Conservation (phyloP, 2,113 vertebrate genomes). For the Oceanites oceanicus region DNA sequence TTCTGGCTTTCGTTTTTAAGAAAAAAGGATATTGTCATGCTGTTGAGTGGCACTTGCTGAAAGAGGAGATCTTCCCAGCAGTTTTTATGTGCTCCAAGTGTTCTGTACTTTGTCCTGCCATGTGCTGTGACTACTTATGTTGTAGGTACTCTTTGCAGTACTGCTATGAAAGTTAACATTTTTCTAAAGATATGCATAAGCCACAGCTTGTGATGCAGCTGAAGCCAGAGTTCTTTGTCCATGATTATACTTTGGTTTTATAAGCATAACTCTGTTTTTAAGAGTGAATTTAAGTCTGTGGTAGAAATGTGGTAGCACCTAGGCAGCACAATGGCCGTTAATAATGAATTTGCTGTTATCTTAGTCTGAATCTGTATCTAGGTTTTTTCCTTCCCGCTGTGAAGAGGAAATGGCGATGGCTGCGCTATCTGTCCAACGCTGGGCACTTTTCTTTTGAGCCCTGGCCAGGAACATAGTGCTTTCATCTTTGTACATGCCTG, state of each 20-base stretch:
- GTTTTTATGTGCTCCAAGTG: background rate
- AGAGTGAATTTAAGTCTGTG: background rate
- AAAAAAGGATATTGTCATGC: background rate
- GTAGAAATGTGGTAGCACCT: background rate
- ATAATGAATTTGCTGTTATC: slow-evolving; percentile 16
- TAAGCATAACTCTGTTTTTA: background rate
- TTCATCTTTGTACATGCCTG: background rate
- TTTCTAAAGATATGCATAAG: background rate
- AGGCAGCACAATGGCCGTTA: background rate
- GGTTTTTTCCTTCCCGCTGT: background rate
- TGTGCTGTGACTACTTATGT: background rate
- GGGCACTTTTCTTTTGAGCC: background rate
- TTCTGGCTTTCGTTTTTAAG: background rate
- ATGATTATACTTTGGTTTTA: background rate
- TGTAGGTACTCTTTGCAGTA: background rate
- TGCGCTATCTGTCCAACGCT: background rate
- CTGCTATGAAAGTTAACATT: background rate
- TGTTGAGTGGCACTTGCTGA: background rate
- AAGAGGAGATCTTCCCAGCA: background rate
- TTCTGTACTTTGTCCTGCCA: background rate
- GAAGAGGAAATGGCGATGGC: background rate
- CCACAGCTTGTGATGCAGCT: background rate
- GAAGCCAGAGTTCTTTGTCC: background rate
- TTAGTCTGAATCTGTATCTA: background rate
- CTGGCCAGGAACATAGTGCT: background rate